Evolutionary conservation across 2,113 vertebrate genomes (phyloP).

Genomic region (Alligator sinensis): DNA sequence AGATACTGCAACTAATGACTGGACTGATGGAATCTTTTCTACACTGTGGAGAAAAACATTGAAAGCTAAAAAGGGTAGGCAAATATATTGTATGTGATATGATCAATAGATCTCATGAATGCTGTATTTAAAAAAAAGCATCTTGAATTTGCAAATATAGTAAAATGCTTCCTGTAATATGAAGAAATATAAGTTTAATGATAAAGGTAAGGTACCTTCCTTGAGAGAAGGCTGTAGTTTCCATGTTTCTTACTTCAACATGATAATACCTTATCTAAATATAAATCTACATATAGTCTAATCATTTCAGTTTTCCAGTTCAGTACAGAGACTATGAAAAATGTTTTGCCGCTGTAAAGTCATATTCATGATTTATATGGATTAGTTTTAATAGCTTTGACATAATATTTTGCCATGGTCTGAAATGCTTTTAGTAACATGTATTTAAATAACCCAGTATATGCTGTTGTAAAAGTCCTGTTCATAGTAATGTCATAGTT

Average conservation of each 20-base stretch:
- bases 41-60: conserved; percentile 84
- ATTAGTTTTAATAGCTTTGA: not conserved
- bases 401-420: not conserved
- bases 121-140: not conserved
- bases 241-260: not conserved
- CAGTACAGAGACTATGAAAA: not conserved
- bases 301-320: not conserved
- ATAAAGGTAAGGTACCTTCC: not conserved
- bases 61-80: conserved; percentile 82
- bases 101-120: not conserved
- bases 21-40: conserved; percentile 87
- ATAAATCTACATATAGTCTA: not conserved
- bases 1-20: conserved; percentile 85
- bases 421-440: not conserved
- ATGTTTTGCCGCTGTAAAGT: not conserved
- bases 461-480: not conserved
- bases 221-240: not conserved
- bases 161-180: not conserved
- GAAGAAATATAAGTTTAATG: not conserved
- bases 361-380: not conserved
- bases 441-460: not conserved
- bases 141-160: not conserved
- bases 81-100: not conserved
- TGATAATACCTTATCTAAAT: not conserved
- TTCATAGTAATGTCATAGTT: not conserved